Conservation (phyloP, 2,797 vertebrate genomes). For the Ambastaia sidthimunki region DNA sequence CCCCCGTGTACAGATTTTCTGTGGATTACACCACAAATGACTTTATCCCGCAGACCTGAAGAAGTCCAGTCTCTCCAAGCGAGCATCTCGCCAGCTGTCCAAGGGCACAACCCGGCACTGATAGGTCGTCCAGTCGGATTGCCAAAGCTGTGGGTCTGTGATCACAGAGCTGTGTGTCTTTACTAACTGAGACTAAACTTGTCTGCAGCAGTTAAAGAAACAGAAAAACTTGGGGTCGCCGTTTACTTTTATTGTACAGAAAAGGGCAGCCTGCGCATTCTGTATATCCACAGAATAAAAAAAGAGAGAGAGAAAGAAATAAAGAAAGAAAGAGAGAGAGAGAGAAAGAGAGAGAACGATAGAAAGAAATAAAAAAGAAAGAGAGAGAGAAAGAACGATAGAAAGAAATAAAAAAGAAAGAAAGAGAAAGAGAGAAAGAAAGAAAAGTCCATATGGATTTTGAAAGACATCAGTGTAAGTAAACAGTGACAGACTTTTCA, state of each 20-base stretch:
- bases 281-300: background rate
- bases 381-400: background rate
- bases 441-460: background rate
- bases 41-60: constrained; percentile 55
- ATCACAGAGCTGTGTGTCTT: background rate
- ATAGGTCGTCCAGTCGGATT: constrained; percentile 11
- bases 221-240: background rate
- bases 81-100: constrained; percentile 12
- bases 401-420: background rate
- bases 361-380: background rate
- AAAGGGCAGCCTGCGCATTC: background rate
- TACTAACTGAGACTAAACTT: constrained; percentile 14
- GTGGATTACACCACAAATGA: constrained; percentile 77
- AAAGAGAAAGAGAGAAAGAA: too few species aligned
- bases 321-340: too few species aligned
- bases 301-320: background rate
- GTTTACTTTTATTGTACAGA: background rate
- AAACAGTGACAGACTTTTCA: background rate
- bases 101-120: constrained; percentile 31
- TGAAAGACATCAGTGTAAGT: background rate
- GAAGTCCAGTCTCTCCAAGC: constrained; percentile 25
- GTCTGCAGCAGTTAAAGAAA: background rate
- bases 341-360: too few species aligned
- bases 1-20: constrained; percentile 69
- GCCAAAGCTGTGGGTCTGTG: background rate